A percentile compares a stretch with the other conserved stretches of the same genome.
Evolutionary conservation across 1,140 invertebrate species (phyloP).

Genomic region (Phocides pigmalion): DNA sequence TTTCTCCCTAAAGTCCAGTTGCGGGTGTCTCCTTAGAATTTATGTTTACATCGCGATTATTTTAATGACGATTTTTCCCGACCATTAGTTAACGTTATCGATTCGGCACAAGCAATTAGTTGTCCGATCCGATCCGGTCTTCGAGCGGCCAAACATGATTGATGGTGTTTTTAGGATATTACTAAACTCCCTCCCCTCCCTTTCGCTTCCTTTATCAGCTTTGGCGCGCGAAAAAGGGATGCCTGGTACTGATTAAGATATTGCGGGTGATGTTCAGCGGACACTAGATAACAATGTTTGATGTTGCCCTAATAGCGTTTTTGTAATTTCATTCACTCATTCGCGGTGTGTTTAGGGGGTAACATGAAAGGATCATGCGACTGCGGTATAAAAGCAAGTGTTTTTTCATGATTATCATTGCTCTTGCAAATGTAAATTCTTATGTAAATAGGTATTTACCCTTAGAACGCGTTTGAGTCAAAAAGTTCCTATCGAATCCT

Average conservation of each 20-base stretch:
- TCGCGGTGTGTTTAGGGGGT: conserved; percentile 6
- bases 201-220: conserved; percentile 51
- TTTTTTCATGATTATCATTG: conserved; percentile 13
- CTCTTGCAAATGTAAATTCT: not conserved
- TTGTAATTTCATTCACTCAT: conserved; percentile 16
- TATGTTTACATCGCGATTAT: conserved; percentile 55
- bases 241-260: conserved; percentile 65
- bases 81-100: conserved; percentile 63
- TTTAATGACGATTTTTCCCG: conserved; percentile 58
- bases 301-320: conserved; percentile 38
- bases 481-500: no score
- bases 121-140: conserved; percentile 52
- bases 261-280: conserved; percentile 59
- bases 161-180: conserved; percentile 74
- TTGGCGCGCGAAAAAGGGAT: conserved; percentile 43
- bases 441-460: no score
- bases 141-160: conserved; percentile 66
- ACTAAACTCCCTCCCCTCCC: conserved; percentile 51
- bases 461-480: not conserved
- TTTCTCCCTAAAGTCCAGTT: not conserved
- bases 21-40: conserved; percentile 28
- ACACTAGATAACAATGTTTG: conserved; percentile 64
- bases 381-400: conserved; percentile 9
- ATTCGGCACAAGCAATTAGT: conserved; percentile 69
- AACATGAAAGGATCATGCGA: conserved; percentile 31